Percentiles rank a stretch among this genome's conserved stretches.
These are phyloP conservation scores for Andrena flavipes DNA, from an alignment of 2,888 invertebrate genomes.

Conservation along the genomic window DNA sequence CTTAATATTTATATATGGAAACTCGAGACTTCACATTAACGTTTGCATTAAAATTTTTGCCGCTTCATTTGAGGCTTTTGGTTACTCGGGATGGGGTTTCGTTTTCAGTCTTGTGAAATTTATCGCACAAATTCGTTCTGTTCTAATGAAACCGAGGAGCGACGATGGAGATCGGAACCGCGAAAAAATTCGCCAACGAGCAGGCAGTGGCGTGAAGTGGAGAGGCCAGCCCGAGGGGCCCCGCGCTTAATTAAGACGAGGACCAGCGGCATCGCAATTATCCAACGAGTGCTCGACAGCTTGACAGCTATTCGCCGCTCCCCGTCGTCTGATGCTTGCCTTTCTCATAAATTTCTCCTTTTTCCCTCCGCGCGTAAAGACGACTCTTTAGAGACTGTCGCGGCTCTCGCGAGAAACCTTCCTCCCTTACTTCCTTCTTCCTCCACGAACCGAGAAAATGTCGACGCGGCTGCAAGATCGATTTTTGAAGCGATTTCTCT, in stretches of 20 bases:
- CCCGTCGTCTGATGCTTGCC: slow-evolving; percentile 33
- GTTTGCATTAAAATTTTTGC: no score
- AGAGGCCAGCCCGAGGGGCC: slow-evolving; percentile 44
- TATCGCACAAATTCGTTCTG: background rate
- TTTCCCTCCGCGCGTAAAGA: slow-evolving; percentile 23
- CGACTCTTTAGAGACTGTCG: slow-evolving; percentile 36
- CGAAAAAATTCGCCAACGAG: slow-evolving; percentile 36
- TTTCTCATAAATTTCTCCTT: slow-evolving; percentile 38
- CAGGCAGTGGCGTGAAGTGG: slow-evolving; percentile 22
- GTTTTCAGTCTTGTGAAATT: no score
- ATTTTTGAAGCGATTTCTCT: no score
- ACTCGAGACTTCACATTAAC: no score
- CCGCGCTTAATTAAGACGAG: slow-evolving; percentile 73
- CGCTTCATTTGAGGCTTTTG: no score
- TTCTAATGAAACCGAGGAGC: background rate
- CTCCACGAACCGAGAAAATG: background rate
- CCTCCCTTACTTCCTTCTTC: background rate
- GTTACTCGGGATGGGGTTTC: no score
- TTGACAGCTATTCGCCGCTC: slow-evolving; percentile 62
- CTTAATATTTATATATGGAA: no score
- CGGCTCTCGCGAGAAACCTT: slow-evolving; percentile 20
- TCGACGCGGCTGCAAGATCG: no score
- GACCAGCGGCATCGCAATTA: slow-evolving; percentile 74
- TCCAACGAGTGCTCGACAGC: slow-evolving; percentile 69
- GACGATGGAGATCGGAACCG: slow-evolving; percentile 18